phyloP scores from a whole-genome alignment of 2,888 invertebrate genomes.

The Hoplodrina blanda region DNA sequence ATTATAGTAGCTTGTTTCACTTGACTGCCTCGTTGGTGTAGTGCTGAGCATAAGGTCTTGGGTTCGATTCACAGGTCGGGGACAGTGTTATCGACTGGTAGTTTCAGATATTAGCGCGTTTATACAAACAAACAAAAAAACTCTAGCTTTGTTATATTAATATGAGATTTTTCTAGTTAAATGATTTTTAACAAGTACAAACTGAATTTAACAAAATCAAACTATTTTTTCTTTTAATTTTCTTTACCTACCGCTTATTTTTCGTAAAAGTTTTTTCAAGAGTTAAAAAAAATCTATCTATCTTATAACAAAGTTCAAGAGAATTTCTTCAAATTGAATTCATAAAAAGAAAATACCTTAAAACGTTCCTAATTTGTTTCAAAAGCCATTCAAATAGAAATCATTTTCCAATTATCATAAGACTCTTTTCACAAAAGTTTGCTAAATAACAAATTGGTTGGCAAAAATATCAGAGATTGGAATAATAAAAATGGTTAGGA shows the following conservation, averaged over 20 bases:
- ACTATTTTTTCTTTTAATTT: background rate
- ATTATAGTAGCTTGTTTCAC: too few species aligned
- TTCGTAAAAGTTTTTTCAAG: background rate
- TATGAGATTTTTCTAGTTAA: too few species aligned
- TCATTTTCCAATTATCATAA: background rate
- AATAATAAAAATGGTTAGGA: background rate
- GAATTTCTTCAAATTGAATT: background rate
- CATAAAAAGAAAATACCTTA: too few species aligned
- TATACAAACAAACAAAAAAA: too few species aligned
- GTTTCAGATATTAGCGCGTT: too few species aligned
- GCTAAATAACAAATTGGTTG: background rate
- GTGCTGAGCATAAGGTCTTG: too few species aligned
- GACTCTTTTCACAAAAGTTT: background rate
- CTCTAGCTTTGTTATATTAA: too few species aligned
- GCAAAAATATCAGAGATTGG: background rate
- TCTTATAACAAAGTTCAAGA: background rate
- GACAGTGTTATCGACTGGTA: too few species aligned
- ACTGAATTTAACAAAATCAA: too few species aligned
- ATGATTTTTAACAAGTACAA: too few species aligned
- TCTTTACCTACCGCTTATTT: background rate
- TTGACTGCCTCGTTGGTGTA: too few species aligned
- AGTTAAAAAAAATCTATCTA: background rate
- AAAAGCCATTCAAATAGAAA: conserved; percentile 1
- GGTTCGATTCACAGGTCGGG: too few species aligned
- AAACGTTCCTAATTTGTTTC: background rate